Evolutionary conservation across 2,888 invertebrate species (phyloP), one percentile per base, ranked within the genome.

Genomic region (Ephialtes manifestator): DNA sequence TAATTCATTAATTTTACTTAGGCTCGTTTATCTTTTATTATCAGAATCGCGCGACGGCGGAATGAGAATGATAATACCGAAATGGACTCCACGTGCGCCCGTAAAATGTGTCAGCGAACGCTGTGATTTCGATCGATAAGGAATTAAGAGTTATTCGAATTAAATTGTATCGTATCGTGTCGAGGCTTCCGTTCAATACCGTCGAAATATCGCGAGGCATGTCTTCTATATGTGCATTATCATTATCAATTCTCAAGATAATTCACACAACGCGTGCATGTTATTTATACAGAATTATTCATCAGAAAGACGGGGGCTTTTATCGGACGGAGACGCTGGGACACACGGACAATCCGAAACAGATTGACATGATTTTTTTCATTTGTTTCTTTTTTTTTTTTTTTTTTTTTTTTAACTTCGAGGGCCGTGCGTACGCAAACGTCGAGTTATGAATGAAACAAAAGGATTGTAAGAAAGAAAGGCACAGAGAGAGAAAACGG

Each of bases 281-380:
- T 76, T 77, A 58, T 58, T 39, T 67, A 65, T 76, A 48, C 65
- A 79, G 55, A 82, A 79, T 82, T 74, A 70, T 53, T 71, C 28
- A 53, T 7, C 74, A 48, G 39, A 28, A 68, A 24, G 39, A 28
- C 46, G 46, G 60, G 31, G 15, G 78, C 39, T 11, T 20, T 46
- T 20, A 75, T 75, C 43, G 4, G 53, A 71, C 72, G 67, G 28
- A 53, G 51, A 74, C 55, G 63, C 65, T 58, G 39, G 53, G 35
- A 63, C 67, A 85, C 60, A 80, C 70, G 83, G 74, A 86, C 75
- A 84, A 86, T 83, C 80, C 68, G 81, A 65, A 11, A 70, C 72
- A 63, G 68, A 78, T 83, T 80, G 18, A 60, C 55, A 65, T 70
- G n/a, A 78, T 67, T 60, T 67, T 71, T 43, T 58, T 63, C 51